Evolutionary conservation across 2,888 invertebrate species (phyloP).

Genomic region (Chrysomela aeneicollis): DNA sequence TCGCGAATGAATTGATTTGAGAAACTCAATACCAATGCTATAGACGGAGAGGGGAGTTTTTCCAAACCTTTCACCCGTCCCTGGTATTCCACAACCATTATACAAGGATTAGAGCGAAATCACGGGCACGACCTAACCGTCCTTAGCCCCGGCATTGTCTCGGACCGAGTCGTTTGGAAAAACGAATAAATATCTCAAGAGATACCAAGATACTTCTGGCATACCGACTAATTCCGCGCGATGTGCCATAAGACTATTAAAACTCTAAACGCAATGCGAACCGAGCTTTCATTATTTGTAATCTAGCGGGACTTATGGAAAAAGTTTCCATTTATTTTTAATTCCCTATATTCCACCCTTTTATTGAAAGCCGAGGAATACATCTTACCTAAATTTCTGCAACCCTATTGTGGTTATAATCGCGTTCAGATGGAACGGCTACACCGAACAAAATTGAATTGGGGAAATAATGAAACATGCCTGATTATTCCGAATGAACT

Average conservation of each 20-base stretch:
- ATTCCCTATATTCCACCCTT: conserved; percentile 62
- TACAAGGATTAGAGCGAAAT: conserved; percentile 64
- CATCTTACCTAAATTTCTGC: conserved; percentile 50
- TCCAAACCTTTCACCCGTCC: conserved; percentile 21
- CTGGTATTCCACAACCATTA: conserved; percentile 62
- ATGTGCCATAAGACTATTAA: conserved; percentile 63
- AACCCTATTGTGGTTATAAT: conserved; percentile 24
- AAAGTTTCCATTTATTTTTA: conserved; percentile 64
- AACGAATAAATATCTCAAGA: conserved; percentile 62
- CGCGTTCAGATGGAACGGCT: background rate
- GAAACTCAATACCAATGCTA: too few relatives aligned
- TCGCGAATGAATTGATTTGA: too few relatives aligned
- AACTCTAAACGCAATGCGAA: conserved; percentile 62
- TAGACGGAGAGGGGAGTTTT: background rate
- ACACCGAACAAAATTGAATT: background rate
- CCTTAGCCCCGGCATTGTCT: conserved; percentile 59
- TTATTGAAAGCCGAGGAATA: conserved; percentile 59
- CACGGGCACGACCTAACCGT: conserved; percentile 57
- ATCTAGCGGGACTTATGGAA: conserved; percentile 62
- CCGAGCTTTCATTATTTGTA: conserved; percentile 62
- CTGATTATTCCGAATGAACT: background rate
- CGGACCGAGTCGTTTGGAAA: conserved; percentile 63
- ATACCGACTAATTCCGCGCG: conserved; percentile 60
- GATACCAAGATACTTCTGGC: conserved; percentile 52
- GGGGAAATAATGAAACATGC: background rate